phyloP scores from a whole-genome alignment of 2,888 invertebrate genomes.

The Parascotia fuliginaria region DNA sequence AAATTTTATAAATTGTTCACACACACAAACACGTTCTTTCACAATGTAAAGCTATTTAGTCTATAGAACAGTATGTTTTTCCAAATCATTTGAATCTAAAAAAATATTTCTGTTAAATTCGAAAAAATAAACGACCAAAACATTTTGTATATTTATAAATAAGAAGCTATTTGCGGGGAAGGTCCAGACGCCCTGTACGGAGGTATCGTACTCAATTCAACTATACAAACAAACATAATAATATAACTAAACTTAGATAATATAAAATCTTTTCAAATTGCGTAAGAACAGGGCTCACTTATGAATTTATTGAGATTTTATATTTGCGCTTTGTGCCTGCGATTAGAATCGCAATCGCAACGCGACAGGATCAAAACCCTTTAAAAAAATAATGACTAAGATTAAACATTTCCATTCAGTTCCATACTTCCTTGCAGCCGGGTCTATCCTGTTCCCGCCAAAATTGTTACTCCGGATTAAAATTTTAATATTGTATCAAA shows the following conservation, averaged over 20 bases:
- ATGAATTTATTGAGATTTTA: constrained; percentile 61
- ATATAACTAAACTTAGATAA: constrained; percentile 36
- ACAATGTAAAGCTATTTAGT: constrained; percentile 59
- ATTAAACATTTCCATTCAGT: constrained; percentile 13
- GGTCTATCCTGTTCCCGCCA: constrained; percentile 47
- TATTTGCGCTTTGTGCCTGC: constrained; percentile 49
- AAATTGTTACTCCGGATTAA: constrained; percentile 66
- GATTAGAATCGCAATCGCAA: constrained; percentile 38
- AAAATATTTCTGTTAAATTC: constrained; percentile 54
- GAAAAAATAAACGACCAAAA: constrained; percentile 68
- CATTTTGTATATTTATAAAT: constrained; percentile 72
- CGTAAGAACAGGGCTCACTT: constrained; percentile 73
- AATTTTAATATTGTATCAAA: constrained; percentile 56
- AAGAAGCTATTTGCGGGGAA: constrained; percentile 53
- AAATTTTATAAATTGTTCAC: constrained; percentile 45
- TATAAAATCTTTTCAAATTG: constrained; percentile 63
- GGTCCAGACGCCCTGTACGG: constrained; percentile 43
- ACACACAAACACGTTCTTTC: constrained; percentile 41
- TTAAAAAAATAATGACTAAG: constrained; percentile 11
- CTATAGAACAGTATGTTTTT: constrained; percentile 58
- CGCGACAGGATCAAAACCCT: constrained; percentile 48
- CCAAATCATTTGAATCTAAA: constrained; percentile 43
- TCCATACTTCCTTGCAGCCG: constrained; percentile 26
- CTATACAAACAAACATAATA: constrained; percentile 19
- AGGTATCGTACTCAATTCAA: constrained; percentile 40